Base-by-base conservation (phyloP, 2,797 vertebrate species). In the Loriculus beryllinus region DNA sequence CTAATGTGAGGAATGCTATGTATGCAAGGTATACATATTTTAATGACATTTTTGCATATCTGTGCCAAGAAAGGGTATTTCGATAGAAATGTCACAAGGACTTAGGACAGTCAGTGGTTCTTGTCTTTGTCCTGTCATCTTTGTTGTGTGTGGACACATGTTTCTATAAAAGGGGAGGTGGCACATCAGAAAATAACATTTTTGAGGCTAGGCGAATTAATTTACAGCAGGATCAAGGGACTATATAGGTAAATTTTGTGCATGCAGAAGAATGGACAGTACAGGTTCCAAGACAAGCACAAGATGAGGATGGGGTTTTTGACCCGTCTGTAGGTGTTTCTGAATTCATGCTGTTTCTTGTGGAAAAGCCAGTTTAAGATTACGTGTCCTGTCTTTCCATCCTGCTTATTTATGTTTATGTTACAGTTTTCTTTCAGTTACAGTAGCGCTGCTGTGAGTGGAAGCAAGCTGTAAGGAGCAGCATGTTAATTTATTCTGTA, bases 361-460 rank as follows among this genome's bases (percentile, higher is more conserved):
- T 87, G 42, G 35, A 37, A 70, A 74, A 74, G 23, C 19, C 21
- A 25, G 42, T 15, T 82, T 72, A 57, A 54, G 29, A 42, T 21
- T n/a, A 56, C 33, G 21, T 70, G 37, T 47, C 52, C 59, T 49
- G 7, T 82, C 17, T 60, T n/a, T 86, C 18, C 18, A 3, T 72
- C 37, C 29, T 71, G 21, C 19, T 79, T 7, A 10, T 72, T 84
- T 63, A 3, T 62, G 28, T 54, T 67, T 56, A 31, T n/a, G 29
- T 65, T 76, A 42, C 31, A n/a, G 33, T 74, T 56, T 72, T 78
- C 20, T 83, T 83, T 64, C 42, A 20, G 52, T 74, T 59, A 33
- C n/a, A 56, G 0, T 52, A 40, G 22, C 18, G 6, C 23, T 48
- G 9, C 65, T 78, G 37, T 3, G 0, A 5, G 15, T 48, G 52